Evolutionary conservation across 2,797 vertebrate species (phyloP), one percentile per base, ranked within the genome.

Genomic region (Distichodus sexfasciatus): DNA sequence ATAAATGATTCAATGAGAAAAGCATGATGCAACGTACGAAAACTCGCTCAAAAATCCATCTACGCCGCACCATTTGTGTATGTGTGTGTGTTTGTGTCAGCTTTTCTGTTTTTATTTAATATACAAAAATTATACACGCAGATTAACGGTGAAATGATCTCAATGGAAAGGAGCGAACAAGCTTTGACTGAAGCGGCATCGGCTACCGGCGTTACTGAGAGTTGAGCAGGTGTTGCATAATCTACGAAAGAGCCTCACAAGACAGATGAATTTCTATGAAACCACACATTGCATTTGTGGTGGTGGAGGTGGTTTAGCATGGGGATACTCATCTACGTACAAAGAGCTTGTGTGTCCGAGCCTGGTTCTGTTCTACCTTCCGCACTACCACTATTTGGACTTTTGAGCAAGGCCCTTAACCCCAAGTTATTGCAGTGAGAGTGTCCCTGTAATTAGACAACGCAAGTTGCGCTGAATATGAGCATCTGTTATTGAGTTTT

Each of bases 11-110:
- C 81, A 78, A 83, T 83, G 76, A 80, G 82, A 86, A 79, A 88
- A 80, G 84, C 83, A 82, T 86, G 83, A 78, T 84, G 85, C 83
- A 61, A 87, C 85, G 84, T 84, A 79, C 85, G 85, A 88, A 90
- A 80, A 83, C 82, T 87, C 84, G 87, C 87, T 86, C 78, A 72
- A 50, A 66, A 69, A 36, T 58, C 53, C 21, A 61, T 29, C 33
- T 38, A 50, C 50, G 29, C n/a, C 17, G 19, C 47, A 23, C 31
- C 88, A 84, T 86, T 76, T 87, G 51, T 81, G 81, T 82, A 26
- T 84, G 87, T 88, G 85, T 88, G 66, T 50, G 53, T n/a, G 40
- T 46, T 48, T 36, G n/a, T n/a, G n/a, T n/a, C n/a, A n/a, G 12
- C 1, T 6, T 24, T 23, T 38, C 11, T 10, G 35, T 58, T 33